Base-by-base conservation (phyloP, 2,888 invertebrate species). In the Pachycephus smyrnensis region DNA sequence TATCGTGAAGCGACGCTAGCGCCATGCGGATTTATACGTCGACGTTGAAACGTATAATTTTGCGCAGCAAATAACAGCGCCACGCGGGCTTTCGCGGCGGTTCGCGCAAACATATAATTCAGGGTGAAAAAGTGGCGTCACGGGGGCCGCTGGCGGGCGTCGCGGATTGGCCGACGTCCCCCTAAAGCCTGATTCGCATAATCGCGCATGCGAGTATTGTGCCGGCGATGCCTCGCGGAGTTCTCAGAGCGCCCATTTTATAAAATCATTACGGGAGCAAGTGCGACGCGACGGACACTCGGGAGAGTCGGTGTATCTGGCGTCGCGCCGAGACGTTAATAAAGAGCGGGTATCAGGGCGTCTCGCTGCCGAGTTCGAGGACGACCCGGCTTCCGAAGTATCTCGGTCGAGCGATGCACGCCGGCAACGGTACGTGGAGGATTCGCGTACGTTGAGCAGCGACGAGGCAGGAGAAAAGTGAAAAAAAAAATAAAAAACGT, bases 191-290 rank as follows among this genome's bases (percentile, higher is more conserved):
- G 55, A 55, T 55, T 55, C 55, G 55, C 55, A 23, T 23, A 55
- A 55, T 55, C 33, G 71, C 71, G 71, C 71, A 71, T 71, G 71
- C 71, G 31, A 71, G 15, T 12, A 71, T 71, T 77, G 73, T 71
- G 68, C 55, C 75, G 31, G 36, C 23, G 30, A 73, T 55, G 73
- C 76, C 36, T 73, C 71, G 69, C 71, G 0, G 32, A 71, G 71
- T 71, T 71, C 69, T 71, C 40, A 23, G 37, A 82, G 77, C 79
- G 76, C 71, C 78, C 73, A 36, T 79, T 79, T 79, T 77, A 77
- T 68, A 82, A 82, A 82, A 82, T 82, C 81, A 79, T 82, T 82
- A 82, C 76, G 55, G 32, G 35, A 75, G 35, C 71, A 33, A 71
- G 76, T 79, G 75, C 81, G 82, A 79, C 82, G 82, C 78, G 76